Percentiles rank a stretch among this genome's conserved stretches.
Evolutionary conservation across 2,113 vertebrate species (phyloP).

Genomic region (Brachypteracias leptosomus): DNA sequence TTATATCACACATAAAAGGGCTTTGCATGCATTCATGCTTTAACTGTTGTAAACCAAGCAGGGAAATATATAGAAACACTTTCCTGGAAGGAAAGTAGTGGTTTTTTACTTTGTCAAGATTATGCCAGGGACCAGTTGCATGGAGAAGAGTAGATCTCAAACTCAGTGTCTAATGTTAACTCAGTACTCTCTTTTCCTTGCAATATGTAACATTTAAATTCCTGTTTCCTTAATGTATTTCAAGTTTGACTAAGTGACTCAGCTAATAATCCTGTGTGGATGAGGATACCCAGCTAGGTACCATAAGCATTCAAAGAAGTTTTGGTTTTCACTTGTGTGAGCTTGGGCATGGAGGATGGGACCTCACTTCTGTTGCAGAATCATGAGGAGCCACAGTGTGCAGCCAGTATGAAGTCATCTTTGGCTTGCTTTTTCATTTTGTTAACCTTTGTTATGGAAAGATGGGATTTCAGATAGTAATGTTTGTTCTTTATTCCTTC

Average conservation of each 20-base stretch:
- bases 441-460: neutral
- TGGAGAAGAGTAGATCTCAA: neutral
- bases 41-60: neutral
- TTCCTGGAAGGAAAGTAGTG: neutral
- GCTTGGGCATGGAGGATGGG: neutral
- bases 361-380: neutral
- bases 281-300: neutral
- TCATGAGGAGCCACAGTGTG: rapidly evolving
- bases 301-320: neutral
- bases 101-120: neutral
- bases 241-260: neutral
- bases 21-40: neutral
- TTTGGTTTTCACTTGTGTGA: neutral
- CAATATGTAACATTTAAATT: neutral
- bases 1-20: neutral
- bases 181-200: neutral
- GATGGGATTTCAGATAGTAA: neutral
- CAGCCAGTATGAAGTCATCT: neutral
- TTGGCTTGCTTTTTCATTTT: neutral
- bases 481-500: neutral
- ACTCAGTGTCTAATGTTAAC: neutral
- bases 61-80: neutral
- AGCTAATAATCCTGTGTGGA: neutral
- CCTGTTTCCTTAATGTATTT: neutral
- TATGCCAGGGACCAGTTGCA: neutral